Evolutionary conservation across 2,797 vertebrate species (phyloP), one percentile per base, ranked within the genome.

Genomic region (Takifugu rubripes): DNA sequence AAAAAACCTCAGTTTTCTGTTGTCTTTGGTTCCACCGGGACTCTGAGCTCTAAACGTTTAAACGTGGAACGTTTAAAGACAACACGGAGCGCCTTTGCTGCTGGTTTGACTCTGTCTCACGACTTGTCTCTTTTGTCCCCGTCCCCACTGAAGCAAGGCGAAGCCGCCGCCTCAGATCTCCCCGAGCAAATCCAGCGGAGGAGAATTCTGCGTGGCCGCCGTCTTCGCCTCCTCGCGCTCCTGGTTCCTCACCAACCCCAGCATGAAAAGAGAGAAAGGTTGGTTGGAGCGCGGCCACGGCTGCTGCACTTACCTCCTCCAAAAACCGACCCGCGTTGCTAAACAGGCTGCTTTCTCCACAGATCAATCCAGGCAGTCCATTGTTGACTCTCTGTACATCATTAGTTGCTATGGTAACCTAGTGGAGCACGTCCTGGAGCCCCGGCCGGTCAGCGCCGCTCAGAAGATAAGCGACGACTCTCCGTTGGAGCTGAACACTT

Each of bases 231-330:
- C 94, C 0, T 96, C 96, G 0, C 92, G 94, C 72, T 98, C 96
- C 1, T 98, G 97, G 96, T 96, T 97, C 91, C 91, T 95, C 74
- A 97, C 92, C 72, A 98, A 95, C 63, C 93, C 95, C 6, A 93
- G 91, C 80, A 90, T 98, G 70, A 99, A 99, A 81, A 89, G 96
- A 83, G 96, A 99, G 70, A 99, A 98, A 96, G 97, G 97, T 99
- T 49, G 97, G 97, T 99, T 49, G 62, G 92, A 86, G 0, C n/a
- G n/a, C 16, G 14, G 1, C 26, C 52, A 0, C 16, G 9, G 40
- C 5, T 51, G 1, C 12, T 31, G 4, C 7, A 61, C 43, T 40
- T 10, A 2, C 44, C 31, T 16, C 11, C 1, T 5, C 3, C 21
- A 49, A 61, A 45, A 29, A 17, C 17, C 17, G 17, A 17, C 17